Base-by-base conservation (phyloP, 2,888 invertebrate species). In the Fragum fragum region DNA sequence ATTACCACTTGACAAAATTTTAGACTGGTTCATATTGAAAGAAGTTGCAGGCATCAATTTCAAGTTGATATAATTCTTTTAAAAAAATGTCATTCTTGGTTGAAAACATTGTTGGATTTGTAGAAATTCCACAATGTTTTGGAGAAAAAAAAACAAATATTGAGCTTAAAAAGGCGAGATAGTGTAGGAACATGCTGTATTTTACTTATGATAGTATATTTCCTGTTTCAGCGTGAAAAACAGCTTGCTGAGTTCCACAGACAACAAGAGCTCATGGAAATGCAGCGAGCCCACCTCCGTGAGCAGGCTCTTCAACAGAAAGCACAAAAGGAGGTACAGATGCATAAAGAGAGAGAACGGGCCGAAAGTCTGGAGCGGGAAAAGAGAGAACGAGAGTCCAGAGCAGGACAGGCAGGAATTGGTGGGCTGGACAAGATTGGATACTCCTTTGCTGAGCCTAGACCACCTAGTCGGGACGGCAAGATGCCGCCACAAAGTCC, bases 291-390 rank as follows among this genome's bases (percentile, higher is more conserved):
- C n/a, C 77, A 79, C 52, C 61, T 85, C 7, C 55, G 80, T 0
- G 79, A 81, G 32, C 87, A 87, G 76, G 76, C 77, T 9, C 53
- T 86, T 18, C 81, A 85, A 29, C 76, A 82, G 52, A 79, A 83
- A 76, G 81, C 86, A 5, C 87, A 89, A 71, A 83, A 87, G 32
- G 87, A 88, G 53, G 79, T 83, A 11, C 81, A 87, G 73, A 79
- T 85, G 11, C 86, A 87, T 63, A 84, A 86, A 47, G 87, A 86
- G 52, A 68, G 81, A 1, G 82, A 84, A 59, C 55, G 76, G 36
- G 79, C 79, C 0, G 83, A 83, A 52, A 78, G 73, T 47, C 68
- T 78, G 57, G 73, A 84, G 42, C 72, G 83, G 16, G 83, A 83
- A 29, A 83, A 83, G 63, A 75, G 81, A 14, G 78, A 82, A 16